A percentile compares a stretch with the other conserved stretches of the same genome.
These are phyloP conservation scores for Drosophila multiciliata DNA, from an alignment of 2,888 invertebrate species.

Conservation along the genomic window DNA sequence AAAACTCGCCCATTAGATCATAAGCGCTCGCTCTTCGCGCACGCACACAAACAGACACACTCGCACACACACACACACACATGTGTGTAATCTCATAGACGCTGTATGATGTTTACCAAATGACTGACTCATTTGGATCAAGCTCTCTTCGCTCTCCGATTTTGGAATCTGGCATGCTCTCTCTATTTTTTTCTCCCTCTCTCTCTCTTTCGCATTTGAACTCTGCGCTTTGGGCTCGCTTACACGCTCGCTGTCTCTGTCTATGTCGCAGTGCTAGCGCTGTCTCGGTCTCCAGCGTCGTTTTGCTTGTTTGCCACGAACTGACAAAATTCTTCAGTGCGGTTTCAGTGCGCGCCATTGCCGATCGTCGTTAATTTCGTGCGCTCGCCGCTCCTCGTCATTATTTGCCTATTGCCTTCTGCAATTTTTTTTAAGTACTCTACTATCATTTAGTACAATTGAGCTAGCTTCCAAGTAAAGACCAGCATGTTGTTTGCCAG, in stretches of 20 bases:
- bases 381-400: conserved; percentile 62
- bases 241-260: conserved; percentile 26
- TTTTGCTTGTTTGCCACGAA: conserved; percentile 37
- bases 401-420: conserved; percentile 13
- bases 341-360: conserved; percentile 71
- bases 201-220: conserved; percentile 18
- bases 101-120: conserved; percentile 44
- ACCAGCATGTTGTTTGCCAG: conserved; percentile 74
- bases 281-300: conserved; percentile 33
- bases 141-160: conserved; percentile 24
- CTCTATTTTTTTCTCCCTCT: background rate
- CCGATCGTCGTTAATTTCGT: conserved; percentile 69
- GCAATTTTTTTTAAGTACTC: conserved; percentile 51
- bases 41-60: conserved; percentile 12
- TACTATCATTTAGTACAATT: conserved; percentile 18
- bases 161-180: conserved; percentile 9
- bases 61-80: background rate
- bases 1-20: conserved; percentile 69
- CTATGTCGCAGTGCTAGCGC: conserved; percentile 12
- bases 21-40: conserved; percentile 48
- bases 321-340: conserved; percentile 74
- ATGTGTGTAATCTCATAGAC: conserved; percentile 1
- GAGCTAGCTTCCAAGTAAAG: conserved; percentile 52
- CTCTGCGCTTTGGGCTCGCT: conserved; percentile 46
- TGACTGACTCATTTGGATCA: conserved; percentile 60